Evolutionary conservation across 1,140 invertebrate species (phyloP).

Genomic region (Pollicipes pollicipes): DNA sequence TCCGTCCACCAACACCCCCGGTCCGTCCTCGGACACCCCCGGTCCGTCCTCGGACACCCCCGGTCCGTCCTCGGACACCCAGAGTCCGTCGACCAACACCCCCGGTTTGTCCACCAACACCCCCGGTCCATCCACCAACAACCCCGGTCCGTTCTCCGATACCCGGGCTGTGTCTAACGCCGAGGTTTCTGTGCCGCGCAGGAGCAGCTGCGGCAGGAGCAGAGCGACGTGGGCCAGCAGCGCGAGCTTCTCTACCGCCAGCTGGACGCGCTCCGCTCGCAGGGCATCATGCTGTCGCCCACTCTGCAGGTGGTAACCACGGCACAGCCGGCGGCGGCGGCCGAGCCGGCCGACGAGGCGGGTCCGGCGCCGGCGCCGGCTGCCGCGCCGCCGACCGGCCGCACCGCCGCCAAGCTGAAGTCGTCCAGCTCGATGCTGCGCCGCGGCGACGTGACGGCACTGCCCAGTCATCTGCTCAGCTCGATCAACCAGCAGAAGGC

Average conservation of each 20-base stretch:
- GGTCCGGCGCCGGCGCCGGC: slow-evolving; percentile 18
- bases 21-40: too few species aligned
- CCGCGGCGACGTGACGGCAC: slow-evolving; percentile 19
- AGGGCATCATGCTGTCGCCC: slow-evolving; percentile 40
- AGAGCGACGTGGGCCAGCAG: slow-evolving; percentile 65
- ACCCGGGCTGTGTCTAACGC: slow-evolving; percentile 6
- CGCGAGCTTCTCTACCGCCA: slow-evolving; percentile 66
- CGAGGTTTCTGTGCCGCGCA: slow-evolving; percentile 24
- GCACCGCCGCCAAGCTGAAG: slow-evolving; percentile 20
- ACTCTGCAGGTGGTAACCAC: slow-evolving; percentile 20
- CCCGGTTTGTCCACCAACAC: too few species aligned
- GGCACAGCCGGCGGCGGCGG: slow-evolving; percentile 13
- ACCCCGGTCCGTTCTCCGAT: too few species aligned
- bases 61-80: too few species aligned
- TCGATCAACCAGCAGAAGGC: slow-evolving; percentile 66
- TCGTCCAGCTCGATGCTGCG: slow-evolving; percentile 16
- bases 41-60: too few species aligned
- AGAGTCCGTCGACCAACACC: too few species aligned
- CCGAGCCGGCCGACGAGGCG: neutral
- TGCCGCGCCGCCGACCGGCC: slow-evolving; percentile 19
- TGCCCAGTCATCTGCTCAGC: slow-evolving; percentile 56
- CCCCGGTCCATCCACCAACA: too few species aligned
- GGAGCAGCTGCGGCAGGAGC: slow-evolving; percentile 48
- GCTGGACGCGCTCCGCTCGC: slow-evolving; percentile 52
- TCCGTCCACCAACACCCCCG: too few species aligned